Base-by-base conservation (phyloP, 1,140 invertebrate genomes). In the Calephelis virginiensis region DNA sequence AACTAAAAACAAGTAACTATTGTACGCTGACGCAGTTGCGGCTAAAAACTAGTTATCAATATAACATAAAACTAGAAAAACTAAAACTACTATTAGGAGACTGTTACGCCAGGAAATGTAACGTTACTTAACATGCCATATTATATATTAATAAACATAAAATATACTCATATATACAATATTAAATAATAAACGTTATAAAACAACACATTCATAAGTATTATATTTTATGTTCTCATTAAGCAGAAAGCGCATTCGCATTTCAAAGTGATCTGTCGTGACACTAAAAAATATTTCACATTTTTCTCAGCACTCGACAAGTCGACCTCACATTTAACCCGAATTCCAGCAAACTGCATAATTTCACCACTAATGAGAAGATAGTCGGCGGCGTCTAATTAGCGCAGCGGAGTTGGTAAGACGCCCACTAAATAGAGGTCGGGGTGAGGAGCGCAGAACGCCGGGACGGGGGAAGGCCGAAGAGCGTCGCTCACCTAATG, bases 301-400 rank as follows among this genome's bases (percentile, higher is more conserved):
- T 82, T 82, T 85, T 82, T 83, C 73, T 70, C 68, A 66, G 71
- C 73, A 72, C 74, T 85, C 79, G 75, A 85, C 76, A 81, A 78
- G 81, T 78, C 80, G 81, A 83, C 85, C 82, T 86, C 77, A 83
- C 81, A 88, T 88, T 90, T 88, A 90, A 86, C 87, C 86, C 82
- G 83, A 84, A 87, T 88, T 83, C 81, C 82, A 74, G 80, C 85
- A 90, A 88, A 90, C 87, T 90, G 86, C 86, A 87, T 90, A 90
- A 90, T 90, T 90, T 83, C 82, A 81, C 82, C 85, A 83, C 86
- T 90, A 90, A 90, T 90, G 86, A 90, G 87, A 88, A 84, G 84
- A 86, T 84, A 85, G 85, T 81, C 84, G 85, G 82, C 78, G 77
- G 79, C 85, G 83, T 90, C 83, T 90, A 90, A 90, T 90, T 90